Base-by-base conservation (phyloP, 2,113 vertebrate genomes). In the Cinclus mexicanus region DNA sequence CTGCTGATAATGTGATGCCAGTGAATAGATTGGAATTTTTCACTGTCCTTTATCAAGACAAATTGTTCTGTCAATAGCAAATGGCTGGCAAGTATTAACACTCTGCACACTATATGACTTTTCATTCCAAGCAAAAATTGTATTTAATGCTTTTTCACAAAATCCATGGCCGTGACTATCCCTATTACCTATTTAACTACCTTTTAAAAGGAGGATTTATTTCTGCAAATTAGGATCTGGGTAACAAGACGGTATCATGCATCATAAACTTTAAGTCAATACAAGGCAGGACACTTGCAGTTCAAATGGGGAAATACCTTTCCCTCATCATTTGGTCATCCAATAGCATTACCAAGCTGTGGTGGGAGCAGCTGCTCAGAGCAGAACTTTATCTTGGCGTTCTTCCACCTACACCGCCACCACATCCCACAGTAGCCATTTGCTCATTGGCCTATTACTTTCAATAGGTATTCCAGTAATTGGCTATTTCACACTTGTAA, bases 401-500 rank as follows among this genome's bases (percentile, higher is more conserved):
- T 98, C 97, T 98, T 98, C 97, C 98, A 98, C 98, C 97, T 97
- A 96, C 93, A 95, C 95, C 10, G 35, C 96, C 92, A 95, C 77
- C 9, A 52, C 83, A 80, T 99, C 99, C 98, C 98, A 98, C 96
- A 98, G 98, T 98, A 98, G 98, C 98, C 98, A 98, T 99, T 99
- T 99, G 98, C 98, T 99, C 99, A 99, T 98, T 98, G 98, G 98
- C 98, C 98, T 99, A 98, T 99, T 99, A 98, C 98, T 98, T 98
- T 98, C 98, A 98, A 98, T 98, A 98, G 98, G 98, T 98, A 98
- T 98, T 93, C 92, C 96, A 98, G 99, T 99, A 99, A 99, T 99
- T 99, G 99, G 98, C 98, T 99, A 99, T 99, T 99, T 99, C 99
- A 99, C 98, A 99, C 98, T 99, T 98, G 99, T 98, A 98, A 99